Evolutionary conservation across 2,113 vertebrate genomes (phyloP).

Genomic region (Pangasianodon gigas): DNA sequence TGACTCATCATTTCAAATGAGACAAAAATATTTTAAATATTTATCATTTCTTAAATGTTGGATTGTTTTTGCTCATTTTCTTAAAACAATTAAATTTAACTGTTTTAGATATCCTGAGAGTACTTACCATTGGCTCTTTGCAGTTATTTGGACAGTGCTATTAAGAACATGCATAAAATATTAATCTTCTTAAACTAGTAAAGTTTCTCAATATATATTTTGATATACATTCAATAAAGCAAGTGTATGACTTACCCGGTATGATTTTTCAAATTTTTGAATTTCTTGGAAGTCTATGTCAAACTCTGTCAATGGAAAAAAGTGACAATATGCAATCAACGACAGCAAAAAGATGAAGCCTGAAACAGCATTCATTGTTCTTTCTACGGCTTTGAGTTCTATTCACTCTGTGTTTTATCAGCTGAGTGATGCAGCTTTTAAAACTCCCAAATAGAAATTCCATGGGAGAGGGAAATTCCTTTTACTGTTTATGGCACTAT

Average conservation of each 20-base stretch:
- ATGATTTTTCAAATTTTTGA: not conserved
- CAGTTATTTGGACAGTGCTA: not conserved
- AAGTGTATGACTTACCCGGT: slow-evolving; percentile 3
- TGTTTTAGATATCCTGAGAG: not conserved
- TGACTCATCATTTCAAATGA: not conserved
- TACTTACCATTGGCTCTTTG: not conserved
- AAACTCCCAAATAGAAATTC: slow-evolving; percentile 30
- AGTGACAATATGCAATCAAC: slow-evolving; percentile 6
- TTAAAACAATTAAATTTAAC: not conserved
- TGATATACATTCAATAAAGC: not conserved
- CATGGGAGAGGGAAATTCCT: slow-evolving; percentile 36
- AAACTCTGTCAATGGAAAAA: not conserved
- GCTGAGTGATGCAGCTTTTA: slow-evolving; percentile 18
- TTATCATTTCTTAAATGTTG: not conserved
- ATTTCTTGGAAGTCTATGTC: slow-evolving; percentile 4
- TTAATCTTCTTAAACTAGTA: not conserved
- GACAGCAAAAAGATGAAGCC: slow-evolving; percentile 8
- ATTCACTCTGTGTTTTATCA: slow-evolving; percentile 2
- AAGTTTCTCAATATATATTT: not conserved
- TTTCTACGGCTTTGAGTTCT: slow-evolving; percentile 11
- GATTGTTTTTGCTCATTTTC: not conserved
- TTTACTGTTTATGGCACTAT: slow-evolving; percentile 14
- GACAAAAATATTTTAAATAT: not conserved
- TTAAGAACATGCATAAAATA: not conserved
- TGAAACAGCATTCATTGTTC: slow-evolving; percentile 27